Conservation (phyloP, 2,888 invertebrate species). For the Hecatera dysodea region DNA sequence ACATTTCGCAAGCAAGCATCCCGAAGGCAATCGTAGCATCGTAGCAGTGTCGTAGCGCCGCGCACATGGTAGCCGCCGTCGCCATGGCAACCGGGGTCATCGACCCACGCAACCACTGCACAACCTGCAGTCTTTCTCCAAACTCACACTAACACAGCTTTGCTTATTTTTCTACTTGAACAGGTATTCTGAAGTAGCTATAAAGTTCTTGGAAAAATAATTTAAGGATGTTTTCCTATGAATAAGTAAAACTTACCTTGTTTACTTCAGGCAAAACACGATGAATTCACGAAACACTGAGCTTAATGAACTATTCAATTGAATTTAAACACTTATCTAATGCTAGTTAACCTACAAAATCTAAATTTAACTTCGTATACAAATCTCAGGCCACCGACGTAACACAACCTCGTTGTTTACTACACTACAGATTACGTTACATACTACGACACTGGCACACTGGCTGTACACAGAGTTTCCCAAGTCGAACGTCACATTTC, state of each 20-base stretch:
- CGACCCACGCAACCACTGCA: constrained; percentile 81
- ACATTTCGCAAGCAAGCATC: constrained; percentile 49
- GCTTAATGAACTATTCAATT: constrained; percentile 18
- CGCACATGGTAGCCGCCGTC: constrained; percentile 83
- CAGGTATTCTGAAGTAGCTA: not conserved
- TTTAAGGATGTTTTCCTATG: not conserved
- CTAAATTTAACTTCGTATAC: constrained; percentile 68
- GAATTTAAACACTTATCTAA: constrained; percentile 41
- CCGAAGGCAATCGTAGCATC: constrained; percentile 72
- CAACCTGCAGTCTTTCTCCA: constrained; percentile 69
- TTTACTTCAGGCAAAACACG: constrained; percentile 9
- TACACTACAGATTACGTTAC: constrained; percentile 53
- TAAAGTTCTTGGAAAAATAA: not conserved
- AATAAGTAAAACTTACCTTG: constrained; percentile 46
- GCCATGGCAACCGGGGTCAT: constrained; percentile 85
- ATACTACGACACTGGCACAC: constrained; percentile 65
- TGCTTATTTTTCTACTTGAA: not conserved
- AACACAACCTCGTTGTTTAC: constrained; percentile 66
- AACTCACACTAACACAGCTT: constrained; percentile 24
- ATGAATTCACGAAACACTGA: constrained; percentile 32
- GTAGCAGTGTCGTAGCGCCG: constrained; percentile 67
- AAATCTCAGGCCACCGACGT: constrained; percentile 70
- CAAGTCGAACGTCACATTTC: constrained; percentile 78
- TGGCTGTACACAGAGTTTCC: constrained; percentile 59
- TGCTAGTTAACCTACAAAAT: constrained; percentile 40